A percentile compares a stretch with the other conserved stretches of the same genome.
These are phyloP conservation scores for Myotis davidii DNA, from an alignment of 2,113 vertebrate species.

Conservation along the genomic window DNA sequence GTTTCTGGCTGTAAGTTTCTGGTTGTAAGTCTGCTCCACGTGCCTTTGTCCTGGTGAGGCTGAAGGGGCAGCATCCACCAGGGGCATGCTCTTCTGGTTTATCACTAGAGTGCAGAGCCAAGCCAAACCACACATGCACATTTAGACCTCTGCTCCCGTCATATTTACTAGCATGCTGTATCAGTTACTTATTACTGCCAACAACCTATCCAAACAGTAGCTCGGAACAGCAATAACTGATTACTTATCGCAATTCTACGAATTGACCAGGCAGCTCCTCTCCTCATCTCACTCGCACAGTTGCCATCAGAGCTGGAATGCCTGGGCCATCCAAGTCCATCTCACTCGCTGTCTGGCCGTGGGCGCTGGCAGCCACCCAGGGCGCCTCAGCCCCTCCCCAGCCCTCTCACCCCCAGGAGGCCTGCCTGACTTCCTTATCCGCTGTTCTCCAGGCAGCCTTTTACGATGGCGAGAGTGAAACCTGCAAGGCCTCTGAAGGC, in stretches of 20 bases:
- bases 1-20: background rate
- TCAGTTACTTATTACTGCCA: background rate
- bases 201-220: background rate
- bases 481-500: background rate
- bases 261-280: background rate
- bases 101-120: background rate
- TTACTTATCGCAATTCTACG: background rate
- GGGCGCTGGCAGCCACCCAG: background rate
- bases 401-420: background rate
- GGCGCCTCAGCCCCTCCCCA: background rate
- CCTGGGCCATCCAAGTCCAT: background rate
- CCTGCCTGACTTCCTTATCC: background rate
- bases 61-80: background rate
- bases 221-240: background rate
- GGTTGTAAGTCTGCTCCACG: accelerated
- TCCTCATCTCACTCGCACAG: background rate
- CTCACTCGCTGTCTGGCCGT: accelerated
- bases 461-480: background rate
- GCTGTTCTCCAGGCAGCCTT: background rate
- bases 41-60: accelerated
- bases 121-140: background rate
- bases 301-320: background rate
- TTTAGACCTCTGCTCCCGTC: background rate
- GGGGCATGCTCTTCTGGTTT: too few relatives aligned
- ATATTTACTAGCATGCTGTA: background rate